Percentiles rank a stretch among this genome's conserved stretches.
These are phyloP conservation scores for Agrotis puta DNA, from an alignment of 2,888 invertebrate species.

Conservation along the genomic window DNA sequence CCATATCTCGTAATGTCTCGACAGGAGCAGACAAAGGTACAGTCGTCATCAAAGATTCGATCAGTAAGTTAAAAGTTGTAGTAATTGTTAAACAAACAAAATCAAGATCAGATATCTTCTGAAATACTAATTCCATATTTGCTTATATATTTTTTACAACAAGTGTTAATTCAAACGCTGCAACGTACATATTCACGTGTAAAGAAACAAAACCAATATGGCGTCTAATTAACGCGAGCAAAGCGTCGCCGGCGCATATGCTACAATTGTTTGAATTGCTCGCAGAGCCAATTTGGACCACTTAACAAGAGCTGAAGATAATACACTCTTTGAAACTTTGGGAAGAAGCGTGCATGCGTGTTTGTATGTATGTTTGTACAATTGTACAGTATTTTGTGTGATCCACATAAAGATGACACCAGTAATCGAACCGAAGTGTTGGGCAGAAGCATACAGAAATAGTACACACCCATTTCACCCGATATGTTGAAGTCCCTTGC, in stretches of 20 bases:
- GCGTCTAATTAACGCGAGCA: slow-evolving; percentile 72
- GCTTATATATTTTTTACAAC: not conserved
- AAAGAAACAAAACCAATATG: slow-evolving; percentile 53
- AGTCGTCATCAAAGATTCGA: too few relatives aligned
- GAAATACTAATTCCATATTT: slow-evolving; percentile 13
- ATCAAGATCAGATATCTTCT: not conserved
- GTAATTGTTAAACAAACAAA: not conserved
- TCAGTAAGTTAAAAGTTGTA: not conserved
- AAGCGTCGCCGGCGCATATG: slow-evolving; percentile 58
- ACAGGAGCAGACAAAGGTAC: too few relatives aligned
- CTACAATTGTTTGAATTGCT: slow-evolving; percentile 74
- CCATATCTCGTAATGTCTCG: too few relatives aligned
- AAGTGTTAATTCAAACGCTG: slow-evolving; percentile 17
- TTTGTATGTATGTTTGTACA: not conserved
- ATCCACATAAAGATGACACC: not conserved
- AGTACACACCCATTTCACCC: too few relatives aligned
- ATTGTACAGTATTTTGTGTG: not conserved
- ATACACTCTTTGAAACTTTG: slow-evolving; percentile 55
- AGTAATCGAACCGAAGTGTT: too few relatives aligned
- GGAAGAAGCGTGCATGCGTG: slow-evolving; percentile 9
- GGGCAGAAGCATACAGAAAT: too few relatives aligned
- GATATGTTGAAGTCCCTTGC: too few relatives aligned
- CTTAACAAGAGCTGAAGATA: slow-evolving; percentile 71
- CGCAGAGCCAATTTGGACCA: slow-evolving; percentile 75
- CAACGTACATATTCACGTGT: slow-evolving; percentile 22